Percentiles rank a stretch among this genome's conserved stretches.
Conservation (phyloP, 1,140 invertebrate genomes). For the Musca vetustissima region DNA sequence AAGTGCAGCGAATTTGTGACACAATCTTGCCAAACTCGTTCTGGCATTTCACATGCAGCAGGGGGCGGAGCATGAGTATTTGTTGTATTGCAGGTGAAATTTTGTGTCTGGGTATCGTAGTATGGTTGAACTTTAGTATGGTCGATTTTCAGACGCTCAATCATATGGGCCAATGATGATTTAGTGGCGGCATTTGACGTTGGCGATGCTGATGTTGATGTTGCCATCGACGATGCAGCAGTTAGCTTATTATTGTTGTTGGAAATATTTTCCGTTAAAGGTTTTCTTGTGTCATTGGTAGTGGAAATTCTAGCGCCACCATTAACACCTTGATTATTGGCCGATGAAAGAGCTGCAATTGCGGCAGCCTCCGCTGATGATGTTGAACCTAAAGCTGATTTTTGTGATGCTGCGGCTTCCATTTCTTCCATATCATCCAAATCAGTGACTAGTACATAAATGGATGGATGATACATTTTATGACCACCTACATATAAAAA, state of each 20-base stretch:
- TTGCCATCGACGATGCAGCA: slow-evolving; percentile 11
- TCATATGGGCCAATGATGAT: slow-evolving; percentile 22
- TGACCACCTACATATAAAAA: slow-evolving; percentile 68
- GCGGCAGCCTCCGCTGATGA: slow-evolving; percentile 37
- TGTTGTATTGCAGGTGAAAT: slow-evolving; percentile 54
- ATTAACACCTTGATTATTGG: slow-evolving; percentile 32
- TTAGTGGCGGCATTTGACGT: slow-evolving; percentile 22
- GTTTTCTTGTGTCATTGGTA: slow-evolving; percentile 17
- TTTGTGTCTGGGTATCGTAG: slow-evolving; percentile 45
- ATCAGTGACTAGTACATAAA: slow-evolving; percentile 90
- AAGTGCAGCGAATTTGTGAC: slow-evolving; percentile 57
- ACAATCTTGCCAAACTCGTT: slow-evolving; percentile 77
- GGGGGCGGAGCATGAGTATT: slow-evolving; percentile 55
- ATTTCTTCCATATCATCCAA: slow-evolving; percentile 69
- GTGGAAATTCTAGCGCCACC: neutral
- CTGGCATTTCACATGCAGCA: slow-evolving; percentile 67
- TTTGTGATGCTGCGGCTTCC: slow-evolving; percentile 44
- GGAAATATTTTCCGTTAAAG: slow-evolving; percentile 3
- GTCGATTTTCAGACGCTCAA: slow-evolving; percentile 25
- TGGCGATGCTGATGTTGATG: slow-evolving; percentile 11
- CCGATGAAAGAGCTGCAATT: slow-evolving; percentile 40
- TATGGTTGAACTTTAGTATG: slow-evolving; percentile 40
- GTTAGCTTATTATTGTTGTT: slow-evolving; percentile 23
- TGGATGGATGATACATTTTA: slow-evolving; percentile 91
- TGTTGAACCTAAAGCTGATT: slow-evolving; percentile 33